Evolutionary conservation across 1,140 invertebrate species (phyloP), one percentile per base, ranked within the genome.

Genomic region (Bombus pascuorum): DNA sequence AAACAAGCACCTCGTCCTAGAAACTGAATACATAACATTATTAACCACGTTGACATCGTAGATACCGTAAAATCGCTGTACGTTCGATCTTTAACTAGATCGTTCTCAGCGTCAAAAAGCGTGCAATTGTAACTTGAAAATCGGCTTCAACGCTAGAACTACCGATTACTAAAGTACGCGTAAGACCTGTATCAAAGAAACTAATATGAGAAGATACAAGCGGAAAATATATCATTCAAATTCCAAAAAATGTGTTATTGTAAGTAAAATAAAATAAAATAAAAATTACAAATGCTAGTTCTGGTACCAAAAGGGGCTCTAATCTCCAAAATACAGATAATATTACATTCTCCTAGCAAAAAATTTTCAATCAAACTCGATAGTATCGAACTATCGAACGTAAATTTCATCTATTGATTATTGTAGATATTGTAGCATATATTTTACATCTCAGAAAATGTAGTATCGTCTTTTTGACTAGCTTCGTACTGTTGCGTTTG

Each of bases 1-100:
- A 78, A 79, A 84, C 83, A 84, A 83, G 18, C 42, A 22, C 28
- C 37, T n/a, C 13, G 65, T 68, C 65, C 25, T 80, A 39, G 65
- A 80, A 80, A 37, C 47, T 57, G 57, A 65, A 65, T 25, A 32
- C 32, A 42, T 59, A 42, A n/a, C 37, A 10, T 72, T 57, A 9
- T 15, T n/a, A 15, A 10, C 18, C 22, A n/a, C 28, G 59, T 62
- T 62, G 59, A 0, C 28, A n/a, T n/a, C 59, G 59, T 13, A 62
- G 4, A 62, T 62, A n/a, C 13, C 59, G 59, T 62, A 28, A n/a
- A 62, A 62, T 62, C 28, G 4, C 59, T 62, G 28, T 62, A n/a
- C 59, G 13, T 62, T 62, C 10, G 28, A 62, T n/a, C 59, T 62
- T 62, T 62, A 62, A 62, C 13, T 62, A 13, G 28, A 62, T n/a